phyloP scores from a whole-genome alignment of 2,797 vertebrate genomes.

The Cryptoprocta ferox region DNA sequence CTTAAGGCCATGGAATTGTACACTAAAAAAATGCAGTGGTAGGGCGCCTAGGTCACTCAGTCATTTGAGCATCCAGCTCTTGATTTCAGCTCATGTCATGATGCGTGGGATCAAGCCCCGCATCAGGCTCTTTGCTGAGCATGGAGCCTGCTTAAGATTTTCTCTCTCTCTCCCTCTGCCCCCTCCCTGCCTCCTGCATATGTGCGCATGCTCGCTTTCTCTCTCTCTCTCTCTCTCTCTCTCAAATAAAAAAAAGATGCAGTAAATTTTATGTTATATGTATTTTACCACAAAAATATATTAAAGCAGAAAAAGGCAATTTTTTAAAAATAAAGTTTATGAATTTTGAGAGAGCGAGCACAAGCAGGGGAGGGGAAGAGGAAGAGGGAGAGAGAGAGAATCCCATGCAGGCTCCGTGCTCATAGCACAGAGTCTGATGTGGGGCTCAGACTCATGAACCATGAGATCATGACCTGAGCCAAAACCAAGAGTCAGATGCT shows the following conservation, averaged over 20 bases:
- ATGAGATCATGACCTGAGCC: no score
- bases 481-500: no score
- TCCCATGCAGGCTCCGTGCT: no score
- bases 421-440: no score
- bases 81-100: not conserved
- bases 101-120: not conserved
- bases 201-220: no score
- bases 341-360: no score
- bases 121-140: not conserved
- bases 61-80: not conserved
- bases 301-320: not conserved
- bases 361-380: no score
- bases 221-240: not conserved
- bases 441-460: no score
- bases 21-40: not conserved
- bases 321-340: no score
- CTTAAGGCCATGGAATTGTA: not conserved
- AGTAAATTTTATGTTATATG: not conserved
- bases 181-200: no score
- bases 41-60: not conserved
- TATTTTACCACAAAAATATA: slow-evolving; percentile 16
- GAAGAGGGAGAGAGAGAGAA: no score
- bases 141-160: not conserved
- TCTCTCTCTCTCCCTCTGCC: not conserved
- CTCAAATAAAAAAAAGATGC: not conserved